Evolutionary conservation across 2,888 invertebrate species (phyloP), one percentile per base, ranked within the genome.

Genomic region (Plusia festucae): DNA sequence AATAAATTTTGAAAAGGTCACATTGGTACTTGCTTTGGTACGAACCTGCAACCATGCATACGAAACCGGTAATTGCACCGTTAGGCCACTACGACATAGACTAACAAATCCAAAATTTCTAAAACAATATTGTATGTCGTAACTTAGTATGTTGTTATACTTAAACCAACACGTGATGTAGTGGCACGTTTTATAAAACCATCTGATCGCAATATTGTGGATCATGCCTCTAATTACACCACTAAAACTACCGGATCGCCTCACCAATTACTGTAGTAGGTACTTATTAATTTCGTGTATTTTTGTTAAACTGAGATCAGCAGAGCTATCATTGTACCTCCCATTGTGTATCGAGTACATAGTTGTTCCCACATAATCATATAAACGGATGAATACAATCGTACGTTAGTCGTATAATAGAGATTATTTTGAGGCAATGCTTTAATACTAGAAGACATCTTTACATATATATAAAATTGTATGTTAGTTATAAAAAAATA

Each of bases 281-380:
- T 30, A 15, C 8, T 57, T n/a, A 63, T 60, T 73, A 60, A 16
- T 56, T 32, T 46, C 11, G 13, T 49, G 46, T 49, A 49, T 49
- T 52, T 63, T 49, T 30, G 16, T 53, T 60, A 53, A 53, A 58
- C 44, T 53, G 40, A 53, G 40, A 64, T 53, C 22, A 20, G 7
- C 13, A n/a, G 30, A 13, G 27, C 18, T n/a, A 64, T 56, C 22
- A 70, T 60, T 62, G 49, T 54, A 52, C 57, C 54, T 34, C 16
- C 55, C 24, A 76, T 76, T 74, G 76, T 76, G 44, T 20, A 16
- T 30, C 34, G 57, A 68, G 44, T 68, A 53, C 40, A 44, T 40
- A 9, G 18, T n/a, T 53, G 53, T 70, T 63, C 67, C 56, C 73
- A 77, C 73, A 73, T 77, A 60, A 67, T 67, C 53, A 60, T 53